phyloP scores from a whole-genome alignment of 2,113 vertebrate genomes.

The Amblyornis subalaris region DNA sequence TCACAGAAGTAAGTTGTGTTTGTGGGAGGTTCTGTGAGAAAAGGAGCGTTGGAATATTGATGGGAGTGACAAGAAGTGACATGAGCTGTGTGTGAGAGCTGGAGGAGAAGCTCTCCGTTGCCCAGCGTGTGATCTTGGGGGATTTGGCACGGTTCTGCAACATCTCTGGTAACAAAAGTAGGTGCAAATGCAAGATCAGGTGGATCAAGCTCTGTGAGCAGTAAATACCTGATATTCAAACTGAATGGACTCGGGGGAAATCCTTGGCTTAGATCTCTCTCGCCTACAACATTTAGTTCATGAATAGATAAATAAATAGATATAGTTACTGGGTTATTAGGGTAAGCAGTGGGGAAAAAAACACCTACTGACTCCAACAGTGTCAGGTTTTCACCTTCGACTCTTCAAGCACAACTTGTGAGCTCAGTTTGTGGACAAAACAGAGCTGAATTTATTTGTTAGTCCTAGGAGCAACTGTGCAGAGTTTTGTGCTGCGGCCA shows the following conservation, averaged over 20 bases:
- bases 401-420: not conserved
- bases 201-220: not conserved
- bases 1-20: not conserved
- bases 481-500: not conserved
- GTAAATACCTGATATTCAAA: not conserved
- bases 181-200: not conserved
- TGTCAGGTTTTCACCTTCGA: not conserved
- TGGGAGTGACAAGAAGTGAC: not conserved
- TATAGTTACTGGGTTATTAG: not conserved
- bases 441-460: not conserved
- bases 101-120: not conserved
- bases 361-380: not conserved
- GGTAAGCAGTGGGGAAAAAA: not conserved
- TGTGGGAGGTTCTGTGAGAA: constrained; percentile 1
- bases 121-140: not conserved
- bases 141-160: not conserved
- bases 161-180: not conserved
- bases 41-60: constrained; percentile 17
- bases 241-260: not conserved
- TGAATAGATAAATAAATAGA: not conserved
- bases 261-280: not conserved
- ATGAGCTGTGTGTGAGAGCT: not conserved
- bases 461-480: not conserved
- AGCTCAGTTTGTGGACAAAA: not conserved
- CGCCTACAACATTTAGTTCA: not conserved